Base-by-base conservation (phyloP, 2,797 vertebrate genomes). In the Pseudocheirus occidentalis region DNA sequence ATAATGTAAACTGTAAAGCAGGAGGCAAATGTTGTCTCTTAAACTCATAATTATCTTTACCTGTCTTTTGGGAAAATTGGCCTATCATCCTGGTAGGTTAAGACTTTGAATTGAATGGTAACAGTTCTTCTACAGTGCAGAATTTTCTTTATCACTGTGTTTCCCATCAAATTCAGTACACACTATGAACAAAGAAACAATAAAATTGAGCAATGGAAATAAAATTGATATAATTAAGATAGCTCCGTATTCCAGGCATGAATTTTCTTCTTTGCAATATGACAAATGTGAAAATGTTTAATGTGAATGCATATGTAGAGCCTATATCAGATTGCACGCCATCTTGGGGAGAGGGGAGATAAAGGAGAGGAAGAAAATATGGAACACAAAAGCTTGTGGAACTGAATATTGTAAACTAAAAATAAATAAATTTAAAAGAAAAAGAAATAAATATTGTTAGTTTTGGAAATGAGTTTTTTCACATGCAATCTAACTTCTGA, bases 41-140 rank as follows among this genome's bases (percentile, higher is more conserved):
- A 87, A 50, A 16, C 21, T 46, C 40, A 46, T n/a, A n/a, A n/a
- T n/a, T n/a, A 46, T 92, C 96, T 98, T 98, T 97, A 99, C 99
- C 99, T 99, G 52, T 99, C 99, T 98, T 99, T 99, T 93, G 99
- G 99, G 97, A 99, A 99, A 91, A 99, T 99, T 0, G 99, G 99
- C 54, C 99, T 99, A 95, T 99, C 99, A 58, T 99, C 99, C 53
- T 99, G 98, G 95, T 98, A 99, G 0, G 99, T 99, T 91, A 99
- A 98, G 28, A 98, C 98, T 96, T 99, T 99, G 0, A 99, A 98
- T 10, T 95, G 99, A 58, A 99, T 97, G 0, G 98, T 99, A 96
- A 99, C 94, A 0, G 98, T 99, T 98, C 99, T 99, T 94, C 99
- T 99, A 94, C 99, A 99, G 98, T 99, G 99, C 54, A 99, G 94